These are phyloP conservation scores for Phthorimaea operculella DNA, from an alignment of 1,140 invertebrate genomes.

Conservation along the genomic window DNA sequence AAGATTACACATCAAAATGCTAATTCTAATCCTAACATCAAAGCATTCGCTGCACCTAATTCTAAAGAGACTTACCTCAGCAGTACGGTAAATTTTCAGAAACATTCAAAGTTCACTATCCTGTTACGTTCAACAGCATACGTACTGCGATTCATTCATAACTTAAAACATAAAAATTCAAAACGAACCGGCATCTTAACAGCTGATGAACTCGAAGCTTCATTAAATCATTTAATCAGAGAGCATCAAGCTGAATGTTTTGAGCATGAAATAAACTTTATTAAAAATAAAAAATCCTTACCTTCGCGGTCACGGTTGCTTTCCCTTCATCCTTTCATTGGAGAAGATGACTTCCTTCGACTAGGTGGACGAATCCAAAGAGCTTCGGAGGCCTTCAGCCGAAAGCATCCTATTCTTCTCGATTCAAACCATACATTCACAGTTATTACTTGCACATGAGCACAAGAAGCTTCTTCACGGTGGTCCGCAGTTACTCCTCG, in stretches of 20 bases:
- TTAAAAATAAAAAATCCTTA: conserved; percentile 2
- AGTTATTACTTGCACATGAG: conserved; percentile 6
- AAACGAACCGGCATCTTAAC: conserved; percentile 3
- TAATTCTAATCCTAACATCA: not conserved
- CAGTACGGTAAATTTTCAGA: conserved; percentile 6
- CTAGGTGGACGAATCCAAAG: conserved; percentile 7
- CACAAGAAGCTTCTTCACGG: conserved; percentile 6
- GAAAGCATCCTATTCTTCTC: conserved; percentile 10
- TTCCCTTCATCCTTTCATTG: conserved; percentile 7
- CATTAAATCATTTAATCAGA: conserved; percentile 3
- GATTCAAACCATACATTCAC: conserved; percentile 9
- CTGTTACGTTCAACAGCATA: not conserved
- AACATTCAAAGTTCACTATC: conserved; percentile 8
- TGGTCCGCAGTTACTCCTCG: conserved; percentile 5
- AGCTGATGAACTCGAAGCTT: not conserved
- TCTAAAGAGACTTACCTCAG: not conserved
- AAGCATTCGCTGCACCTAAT: not conserved
- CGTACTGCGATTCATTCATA: conserved; percentile 6
- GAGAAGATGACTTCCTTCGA: conserved; percentile 2
- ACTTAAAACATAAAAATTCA: not conserved
- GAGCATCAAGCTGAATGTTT: conserved; percentile 4
- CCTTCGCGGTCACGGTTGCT: conserved; percentile 4
- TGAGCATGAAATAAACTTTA: not conserved
- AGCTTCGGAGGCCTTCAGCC: not conserved
- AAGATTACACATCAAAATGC: not conserved